Evolutionary conservation across 2,888 invertebrate genomes (phyloP), one percentile per base, ranked within the genome.

Genomic region (Rotaria sp.): DNA sequence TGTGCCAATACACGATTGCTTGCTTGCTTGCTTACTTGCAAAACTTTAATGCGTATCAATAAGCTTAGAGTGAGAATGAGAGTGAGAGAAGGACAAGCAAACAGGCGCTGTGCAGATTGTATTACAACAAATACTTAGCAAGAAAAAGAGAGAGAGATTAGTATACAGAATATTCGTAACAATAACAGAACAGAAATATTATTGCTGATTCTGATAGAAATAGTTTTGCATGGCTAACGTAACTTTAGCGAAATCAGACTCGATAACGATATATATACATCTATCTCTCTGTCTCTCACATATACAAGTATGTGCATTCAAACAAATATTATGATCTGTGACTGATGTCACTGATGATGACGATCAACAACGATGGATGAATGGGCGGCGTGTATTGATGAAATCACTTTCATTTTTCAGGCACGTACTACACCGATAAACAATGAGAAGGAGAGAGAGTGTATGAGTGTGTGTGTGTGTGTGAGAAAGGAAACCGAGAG

Each of bases 71-170:
- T 52, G 52, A 24, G 57, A 24, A 11, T 52, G 52, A 24, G 52
- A 59, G 57, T 59, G 57, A 59, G 57, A 59, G 57, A 59, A 59
- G 57, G 57, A 59, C 57, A 59, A 59, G 57, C 57, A 59, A 59
- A 59, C 57, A 59, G 57, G 30, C 57, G 57, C 57, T 59, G 57
- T 59, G 57, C 57, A 59, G 57, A 59, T 59, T 59, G 57, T 59
- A 59, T 59, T 59, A 59, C 57, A 59, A 59, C 57, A 59, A 59
- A 59, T 59, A 59, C 57, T 59, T 59, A 59, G n/a, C n/a, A 59
- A 59, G 57, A 59, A 30, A 59, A 59, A 59, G 57, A 59, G 26
- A 26, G 57, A n/a, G 5, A 11, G 57, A n/a, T n/a, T 30, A 59
- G n/a, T 59, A 59, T 30, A 59, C 57, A 59, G n/a, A 7, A 59